Base-by-base conservation (phyloP, 2,113 vertebrate species). In the Leptosomus discolor region DNA sequence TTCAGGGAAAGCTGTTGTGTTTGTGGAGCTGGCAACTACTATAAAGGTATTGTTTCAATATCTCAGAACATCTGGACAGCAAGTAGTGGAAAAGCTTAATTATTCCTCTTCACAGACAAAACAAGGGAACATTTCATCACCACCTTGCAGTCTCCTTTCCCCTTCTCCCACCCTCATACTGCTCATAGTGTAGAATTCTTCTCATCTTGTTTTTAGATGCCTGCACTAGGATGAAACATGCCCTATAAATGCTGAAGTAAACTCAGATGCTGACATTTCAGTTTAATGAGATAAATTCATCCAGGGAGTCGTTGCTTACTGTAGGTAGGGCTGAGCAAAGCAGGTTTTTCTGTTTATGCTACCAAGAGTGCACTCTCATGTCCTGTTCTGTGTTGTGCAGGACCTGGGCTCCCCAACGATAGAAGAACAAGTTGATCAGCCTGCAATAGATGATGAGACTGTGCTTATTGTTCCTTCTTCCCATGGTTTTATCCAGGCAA, bases 401-500 rank as follows among this genome's bases (percentile, higher is more conserved):
- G 98, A 96, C 86, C 97, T 99, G 92, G 97, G 91, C 61, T 98
- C 98, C 81, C 81, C 98, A 45, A 96, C 98, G 3, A 98, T 98
- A 64, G 98, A 99, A 92, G 97, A 97, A 95, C 96, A 98, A 91
- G 98, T 98, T 94, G 98, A 98, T 96, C 98, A 98, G 94, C 98
- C 99, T 92, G 92, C 97, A 81, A 98, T 99, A 57, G 96, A 98
- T 2, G 98, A 98, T 68, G 98, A 98, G 90, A 89, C 99, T 3
- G 98, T 99, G 91, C 98, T 99, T 75, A 99, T 99, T 29, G 99
- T 99, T 94, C 99, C 99, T 88, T 98, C 99, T 84, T 98, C 99
- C 54, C 98, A 98, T 97, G 98, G 99, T 95, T 99, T 99, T 98
- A 99, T 99, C 97, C 99, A 99, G 73, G 93, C 99, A 78, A 95